Percentiles rank a stretch among this genome's conserved stretches.
Conservation (phyloP, 2,888 invertebrate species). For the Ptychoptera contaminata region DNA sequence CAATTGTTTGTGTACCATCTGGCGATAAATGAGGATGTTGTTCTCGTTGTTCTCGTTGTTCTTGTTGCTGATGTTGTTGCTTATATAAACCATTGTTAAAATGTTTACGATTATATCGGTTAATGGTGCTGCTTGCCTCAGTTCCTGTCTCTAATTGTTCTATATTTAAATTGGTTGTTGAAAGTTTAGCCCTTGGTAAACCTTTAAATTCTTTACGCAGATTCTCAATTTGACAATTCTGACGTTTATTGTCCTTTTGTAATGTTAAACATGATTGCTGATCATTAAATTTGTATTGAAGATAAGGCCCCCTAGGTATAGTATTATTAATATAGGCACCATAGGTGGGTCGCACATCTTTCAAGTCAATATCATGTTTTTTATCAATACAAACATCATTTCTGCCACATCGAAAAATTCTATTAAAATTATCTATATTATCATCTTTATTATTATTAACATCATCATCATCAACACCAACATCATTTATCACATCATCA, state of each 20-base stretch:
- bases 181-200: background rate
- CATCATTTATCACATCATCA: no score
- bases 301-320: conserved; percentile 16
- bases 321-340: conserved; percentile 15
- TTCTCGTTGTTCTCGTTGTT: conserved; percentile 3
- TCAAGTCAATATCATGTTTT: background rate
- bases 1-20: background rate
- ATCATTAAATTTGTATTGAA: conserved; percentile 16
- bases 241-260: conserved; percentile 6
- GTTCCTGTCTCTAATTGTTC: background rate
- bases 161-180: conserved; percentile 3
- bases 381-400: no score
- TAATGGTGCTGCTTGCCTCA: background rate
- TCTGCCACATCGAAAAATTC: no score
- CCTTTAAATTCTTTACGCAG: conserved; percentile 3
- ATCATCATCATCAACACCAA: no score
- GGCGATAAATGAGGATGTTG: no score
- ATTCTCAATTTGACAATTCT: conserved; percentile 4
- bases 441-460: no score
- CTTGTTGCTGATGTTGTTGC: conserved; percentile 3
- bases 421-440: no score
- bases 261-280: conserved; percentile 5
- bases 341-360: conserved; percentile 13
- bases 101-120: no score
- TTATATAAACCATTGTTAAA: background rate